Evolutionary conservation across 2,888 invertebrate species (phyloP).

Genomic region (Microdon myrmicae): DNA sequence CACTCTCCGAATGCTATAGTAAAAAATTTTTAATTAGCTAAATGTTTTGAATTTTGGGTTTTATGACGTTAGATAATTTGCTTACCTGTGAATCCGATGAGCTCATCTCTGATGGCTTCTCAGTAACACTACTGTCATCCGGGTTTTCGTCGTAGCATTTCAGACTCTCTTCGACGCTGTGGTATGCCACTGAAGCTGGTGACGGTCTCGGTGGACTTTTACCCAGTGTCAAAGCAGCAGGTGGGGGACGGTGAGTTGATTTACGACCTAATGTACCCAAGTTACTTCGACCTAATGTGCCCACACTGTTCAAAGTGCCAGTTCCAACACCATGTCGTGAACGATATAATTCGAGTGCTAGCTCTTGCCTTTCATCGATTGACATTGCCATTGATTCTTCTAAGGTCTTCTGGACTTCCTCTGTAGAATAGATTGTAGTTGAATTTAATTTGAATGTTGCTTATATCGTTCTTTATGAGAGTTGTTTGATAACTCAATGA

Average conservation of each 20-base stretch:
- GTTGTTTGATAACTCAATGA: too few relatives aligned
- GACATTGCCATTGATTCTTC: slow-evolving; percentile 93
- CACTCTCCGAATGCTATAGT: slow-evolving; percentile 90
- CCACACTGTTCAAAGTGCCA: slow-evolving; percentile 65
- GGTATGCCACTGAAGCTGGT: slow-evolving; percentile 94
- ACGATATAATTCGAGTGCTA: slow-evolving; percentile 88
- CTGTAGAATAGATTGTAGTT: too few relatives aligned
- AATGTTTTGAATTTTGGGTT: too few relatives aligned
- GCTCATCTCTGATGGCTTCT: slow-evolving; percentile 95
- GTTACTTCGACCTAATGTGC: slow-evolving; percentile 69
- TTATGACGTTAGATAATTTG: background rate
- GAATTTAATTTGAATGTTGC: too few relatives aligned
- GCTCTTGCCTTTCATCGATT: slow-evolving; percentile 87
- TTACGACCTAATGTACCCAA: slow-evolving; percentile 73
- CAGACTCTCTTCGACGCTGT: slow-evolving; percentile 92
- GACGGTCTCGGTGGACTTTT: slow-evolving; percentile 93
- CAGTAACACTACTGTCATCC: slow-evolving; percentile 94
- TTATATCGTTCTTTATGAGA: too few relatives aligned
- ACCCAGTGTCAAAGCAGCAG: slow-evolving; percentile 75
- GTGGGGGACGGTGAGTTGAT: slow-evolving; percentile 71
- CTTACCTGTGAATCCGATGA: slow-evolving; percentile 93
- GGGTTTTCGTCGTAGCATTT: slow-evolving; percentile 94
- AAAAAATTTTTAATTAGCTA: too few relatives aligned
- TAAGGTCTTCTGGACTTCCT: slow-evolving; percentile 91
- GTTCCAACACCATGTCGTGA: slow-evolving; percentile 72